Base-by-base conservation (phyloP, 1,140 invertebrate species). In the Theocolax elegans region DNA sequence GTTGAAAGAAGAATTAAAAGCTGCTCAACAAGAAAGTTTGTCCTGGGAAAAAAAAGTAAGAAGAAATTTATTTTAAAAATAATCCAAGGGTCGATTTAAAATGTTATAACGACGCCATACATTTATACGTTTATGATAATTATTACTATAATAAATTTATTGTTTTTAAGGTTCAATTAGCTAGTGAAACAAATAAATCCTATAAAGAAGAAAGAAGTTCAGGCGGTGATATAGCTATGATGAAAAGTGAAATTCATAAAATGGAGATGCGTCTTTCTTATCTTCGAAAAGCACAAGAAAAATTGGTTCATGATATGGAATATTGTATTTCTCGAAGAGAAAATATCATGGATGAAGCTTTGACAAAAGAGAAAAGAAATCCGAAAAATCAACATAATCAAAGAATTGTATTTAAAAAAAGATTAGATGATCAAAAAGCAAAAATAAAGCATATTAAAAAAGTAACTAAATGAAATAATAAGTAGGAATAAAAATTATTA, bases 191-290 rank as follows among this genome's bases (percentile, higher is more conserved):
- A 0, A 90, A 90, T 69, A 88, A 88, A 75, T 89, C 87, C 69
- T 87, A 92, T 7, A 89, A 90, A 67, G 85, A 89, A 44, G 91
- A 92, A 67, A 88, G 89, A 62, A 87, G 88, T n/a, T 83, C 85
- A n/a, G 87, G 82, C 21, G 90, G 91, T 1, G 92, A 93, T 80
- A 88, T 93, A 53, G 89, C 89, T 9, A 83, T 84, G 15, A 93
- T 95, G 92, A 92, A 89, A 81, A 87, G 85, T 58, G 93, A 94
- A 86, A 94, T 95, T 78, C 93, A 94, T 77, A 88, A 91, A 75
- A 95, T 95, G 94, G 89, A 92, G 83, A 91, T 92, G 67, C 80
- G 82, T 38, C 63, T 85, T 19, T 81, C 78, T 3, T 91, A 94
- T 75, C 80, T 95, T 1, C 89, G 87, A 53, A 91, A 91, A 66